Conservation (phyloP, 1,140 invertebrate species). For the Gryllus bimaculatus region DNA sequence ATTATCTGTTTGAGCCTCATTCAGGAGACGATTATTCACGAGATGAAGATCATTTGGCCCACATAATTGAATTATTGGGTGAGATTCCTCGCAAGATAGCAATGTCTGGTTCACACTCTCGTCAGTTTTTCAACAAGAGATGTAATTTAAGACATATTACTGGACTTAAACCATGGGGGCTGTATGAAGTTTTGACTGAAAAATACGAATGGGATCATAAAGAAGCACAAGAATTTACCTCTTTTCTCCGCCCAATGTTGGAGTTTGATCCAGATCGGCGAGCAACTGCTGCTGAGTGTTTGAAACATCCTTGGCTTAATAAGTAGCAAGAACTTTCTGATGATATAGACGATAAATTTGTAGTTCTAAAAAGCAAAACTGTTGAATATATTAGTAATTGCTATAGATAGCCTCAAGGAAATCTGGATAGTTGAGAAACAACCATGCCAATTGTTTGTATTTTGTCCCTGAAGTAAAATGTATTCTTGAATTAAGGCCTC, state of each 20-base stretch:
- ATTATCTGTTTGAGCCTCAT: conserved; percentile 98
- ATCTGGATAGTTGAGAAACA: conserved; percentile 4
- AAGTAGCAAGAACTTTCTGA: conserved; percentile 25
- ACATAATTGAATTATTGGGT: conserved; percentile 95
- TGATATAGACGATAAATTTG: conserved; percentile 6
- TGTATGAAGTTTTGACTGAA: conserved; percentile 86
- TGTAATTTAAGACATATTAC: conserved; percentile 86
- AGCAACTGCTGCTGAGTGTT: conserved; percentile 86
- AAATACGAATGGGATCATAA: conserved; percentile 87
- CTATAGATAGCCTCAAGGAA: not conserved
- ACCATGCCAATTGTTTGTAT: conserved; percentile 4
- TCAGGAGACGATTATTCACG: conserved; percentile 76
- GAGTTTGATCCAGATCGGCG: conserved; percentile 83
- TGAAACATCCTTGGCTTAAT: conserved; percentile 85
- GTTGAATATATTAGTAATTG: conserved; percentile 2
- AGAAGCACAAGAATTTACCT: conserved; percentile 80
- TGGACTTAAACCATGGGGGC: conserved; percentile 85
- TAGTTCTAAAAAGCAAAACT: conserved; percentile 13
- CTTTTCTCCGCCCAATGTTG: conserved; percentile 92
- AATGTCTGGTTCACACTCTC: conserved; percentile 81
- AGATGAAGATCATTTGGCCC: conserved; percentile 97
- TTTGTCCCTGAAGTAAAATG: conserved; percentile 4
- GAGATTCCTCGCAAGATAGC: conserved; percentile 88
- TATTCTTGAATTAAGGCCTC: conserved; percentile 4
- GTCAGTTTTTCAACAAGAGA: conserved; percentile 87